A percentile compares a stretch with the other conserved stretches of the same genome.
These are phyloP conservation scores for Anolis apletophallus DNA, from an alignment of 2,797 vertebrate genomes.

Conservation along the genomic window DNA sequence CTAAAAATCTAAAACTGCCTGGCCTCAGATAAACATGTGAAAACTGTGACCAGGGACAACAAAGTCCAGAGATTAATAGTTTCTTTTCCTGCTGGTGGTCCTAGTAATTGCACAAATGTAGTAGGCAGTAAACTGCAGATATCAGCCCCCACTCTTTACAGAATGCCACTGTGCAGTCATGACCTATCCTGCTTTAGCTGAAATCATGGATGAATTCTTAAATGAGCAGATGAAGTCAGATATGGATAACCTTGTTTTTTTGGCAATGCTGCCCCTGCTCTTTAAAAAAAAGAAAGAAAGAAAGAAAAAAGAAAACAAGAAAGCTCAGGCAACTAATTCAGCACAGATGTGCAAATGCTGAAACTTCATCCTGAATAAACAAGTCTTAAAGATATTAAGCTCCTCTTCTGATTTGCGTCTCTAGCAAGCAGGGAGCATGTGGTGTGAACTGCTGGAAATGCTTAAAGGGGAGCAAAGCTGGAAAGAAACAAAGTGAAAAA, in stretches of 20 bases:
- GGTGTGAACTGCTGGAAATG: conserved; percentile 10
- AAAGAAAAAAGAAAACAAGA: conserved; percentile 25
- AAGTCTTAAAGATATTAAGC: conserved; percentile 61
- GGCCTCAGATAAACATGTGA: conserved; percentile 59
- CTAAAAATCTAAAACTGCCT: not conserved
- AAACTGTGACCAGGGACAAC: conserved; percentile 68
- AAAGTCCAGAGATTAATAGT: conserved; percentile 72
- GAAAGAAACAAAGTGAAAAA: conserved; percentile 23
- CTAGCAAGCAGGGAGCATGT: conserved; percentile 23
- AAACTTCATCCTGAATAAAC: conserved; percentile 68
- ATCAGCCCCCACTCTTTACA: conserved; percentile 58
- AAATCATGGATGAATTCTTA: conserved; percentile 70
- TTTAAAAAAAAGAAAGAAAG: not conserved
- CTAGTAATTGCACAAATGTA: conserved; percentile 78
- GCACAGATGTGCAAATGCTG: conserved; percentile 77
- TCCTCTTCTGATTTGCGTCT: conserved; percentile 60
- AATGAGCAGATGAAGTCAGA: conserved; percentile 71
- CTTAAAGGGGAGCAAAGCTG: not conserved
- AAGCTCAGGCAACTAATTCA: conserved; percentile 72
- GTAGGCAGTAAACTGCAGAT: conserved; percentile 77
- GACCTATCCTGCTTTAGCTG: conserved; percentile 58
- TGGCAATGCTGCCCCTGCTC: conserved; percentile 71
- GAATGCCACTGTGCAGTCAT: conserved; percentile 63
- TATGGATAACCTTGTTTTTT: conserved; percentile 66
- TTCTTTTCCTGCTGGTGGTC: conserved; percentile 80